These are phyloP conservation scores for Accipiter cooperii DNA, from an alignment of 2,113 vertebrate species.

Conservation along the genomic window DNA sequence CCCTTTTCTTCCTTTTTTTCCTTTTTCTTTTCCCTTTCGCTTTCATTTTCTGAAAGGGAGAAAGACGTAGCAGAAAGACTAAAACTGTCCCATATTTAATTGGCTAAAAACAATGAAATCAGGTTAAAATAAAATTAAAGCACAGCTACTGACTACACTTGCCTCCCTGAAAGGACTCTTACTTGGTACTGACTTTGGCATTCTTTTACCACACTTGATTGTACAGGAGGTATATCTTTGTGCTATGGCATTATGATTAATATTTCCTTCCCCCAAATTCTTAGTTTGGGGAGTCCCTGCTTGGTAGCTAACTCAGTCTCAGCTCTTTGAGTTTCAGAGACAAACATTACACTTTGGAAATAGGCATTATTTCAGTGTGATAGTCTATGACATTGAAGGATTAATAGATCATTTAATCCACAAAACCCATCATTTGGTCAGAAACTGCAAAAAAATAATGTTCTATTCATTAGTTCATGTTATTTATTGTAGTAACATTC, in stretches of 20 bases:
- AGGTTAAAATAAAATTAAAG: background rate
- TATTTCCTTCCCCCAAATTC: background rate
- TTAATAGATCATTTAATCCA: slow-evolving; percentile 30
- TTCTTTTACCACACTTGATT: background rate
- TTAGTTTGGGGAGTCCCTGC: background rate
- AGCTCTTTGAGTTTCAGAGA: background rate
- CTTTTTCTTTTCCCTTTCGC: background rate
- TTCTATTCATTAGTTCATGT: background rate
- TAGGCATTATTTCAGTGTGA: background rate
- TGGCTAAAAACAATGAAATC: background rate
- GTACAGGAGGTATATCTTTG: background rate
- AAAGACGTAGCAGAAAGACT: background rate
- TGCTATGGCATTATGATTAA: background rate
- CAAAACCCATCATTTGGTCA: background rate
- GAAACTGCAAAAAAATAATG: background rate
- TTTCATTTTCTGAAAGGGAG: background rate
- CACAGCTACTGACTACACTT: background rate
- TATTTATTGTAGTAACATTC: background rate
- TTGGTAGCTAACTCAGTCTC: background rate
- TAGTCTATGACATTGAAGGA: background rate
- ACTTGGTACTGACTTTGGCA: background rate
- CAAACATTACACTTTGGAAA: background rate
- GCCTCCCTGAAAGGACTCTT: background rate
- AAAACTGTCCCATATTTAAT: background rate
- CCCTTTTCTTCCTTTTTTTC: background rate